Evolutionary conservation across 1,140 invertebrate genomes (phyloP).

Genomic region (Trichonephila clavipes): DNA sequence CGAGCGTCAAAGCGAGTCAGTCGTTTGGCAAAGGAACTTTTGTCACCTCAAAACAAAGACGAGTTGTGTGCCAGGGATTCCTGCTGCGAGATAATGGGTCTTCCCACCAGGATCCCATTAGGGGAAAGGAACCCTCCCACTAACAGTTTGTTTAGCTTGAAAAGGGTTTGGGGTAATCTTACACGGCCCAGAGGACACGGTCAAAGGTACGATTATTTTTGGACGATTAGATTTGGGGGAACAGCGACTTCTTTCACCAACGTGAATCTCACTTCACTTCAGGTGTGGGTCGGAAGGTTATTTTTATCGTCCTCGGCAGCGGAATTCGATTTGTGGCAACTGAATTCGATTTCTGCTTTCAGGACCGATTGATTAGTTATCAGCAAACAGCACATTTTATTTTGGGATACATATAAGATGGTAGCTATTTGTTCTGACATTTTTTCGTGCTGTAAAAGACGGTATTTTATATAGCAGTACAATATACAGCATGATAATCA

Average conservation of each 20-base stretch:
- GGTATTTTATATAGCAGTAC: too few relatives aligned
- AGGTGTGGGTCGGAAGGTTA: not conserved
- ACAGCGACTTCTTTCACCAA: not conserved
- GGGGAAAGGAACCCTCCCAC: not conserved
- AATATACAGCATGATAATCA: too few relatives aligned
- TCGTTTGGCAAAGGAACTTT: constrained; percentile 25
- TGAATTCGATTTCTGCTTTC: not conserved
- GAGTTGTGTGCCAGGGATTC: not conserved
- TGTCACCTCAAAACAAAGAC: constrained; percentile 60
- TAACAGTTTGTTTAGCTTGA: constrained; percentile 32
- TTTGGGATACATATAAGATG: too few relatives aligned
- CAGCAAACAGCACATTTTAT: too few relatives aligned
- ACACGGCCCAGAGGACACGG: constrained; percentile 22
- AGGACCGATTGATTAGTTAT: too few relatives aligned
- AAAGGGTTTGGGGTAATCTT: constrained; percentile 55
- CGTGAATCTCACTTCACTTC: not conserved
- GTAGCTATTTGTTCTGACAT: too few relatives aligned
- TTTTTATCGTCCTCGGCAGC: not conserved
- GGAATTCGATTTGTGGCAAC: not conserved
- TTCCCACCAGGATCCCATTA: not conserved
- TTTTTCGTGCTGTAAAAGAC: too few relatives aligned
- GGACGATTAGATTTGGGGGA: constrained; percentile 36
- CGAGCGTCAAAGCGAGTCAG: constrained; percentile 2
- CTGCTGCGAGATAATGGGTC: constrained; percentile 43
- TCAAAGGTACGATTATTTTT: constrained; percentile 45